These are phyloP conservation scores for Tamias sibiricus DNA, from an alignment of 2,113 vertebrate species.

Conservation along the genomic window DNA sequence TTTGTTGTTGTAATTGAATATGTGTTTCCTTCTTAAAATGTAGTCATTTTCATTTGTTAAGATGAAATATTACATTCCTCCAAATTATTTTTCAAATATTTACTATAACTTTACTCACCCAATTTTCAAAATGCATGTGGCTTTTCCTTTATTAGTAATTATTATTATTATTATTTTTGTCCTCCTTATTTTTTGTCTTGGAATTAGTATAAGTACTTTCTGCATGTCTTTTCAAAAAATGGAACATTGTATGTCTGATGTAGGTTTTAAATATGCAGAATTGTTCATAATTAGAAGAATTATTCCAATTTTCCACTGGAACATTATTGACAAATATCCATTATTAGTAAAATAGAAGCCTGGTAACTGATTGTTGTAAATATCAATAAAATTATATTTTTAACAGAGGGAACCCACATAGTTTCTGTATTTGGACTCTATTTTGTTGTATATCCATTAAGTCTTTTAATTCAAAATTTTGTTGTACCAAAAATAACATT, in stretches of 20 bases:
- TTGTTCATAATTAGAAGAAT: slow-evolving; percentile 21
- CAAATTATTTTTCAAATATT: not conserved
- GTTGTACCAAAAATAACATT: not conserved
- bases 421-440: not conserved
- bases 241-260: not conserved
- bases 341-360: not conserved
- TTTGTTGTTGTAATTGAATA: not conserved
- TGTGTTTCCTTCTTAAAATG: not conserved
- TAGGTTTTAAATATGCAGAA: not conserved
- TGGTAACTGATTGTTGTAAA: not conserved
- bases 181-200: not conserved
- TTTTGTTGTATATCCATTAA: not conserved
- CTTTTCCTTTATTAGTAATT: slow-evolving; percentile 10
- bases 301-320: not conserved
- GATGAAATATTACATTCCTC: not conserved
- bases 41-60: slow-evolving; percentile 3
- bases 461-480: not conserved
- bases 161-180: not conserved
- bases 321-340: not conserved
- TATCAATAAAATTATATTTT: slow-evolving; percentile 32
- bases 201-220: not conserved
- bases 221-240: not conserved
- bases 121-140: slow-evolving; percentile 7
- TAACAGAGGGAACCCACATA: not conserved
- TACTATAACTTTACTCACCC: not conserved